A percentile compares a stretch with the other conserved stretches of the same genome.
These are phyloP conservation scores for Macroglossus sobrinus DNA, from an alignment of 2,113 vertebrate species.

Conservation along the genomic window DNA sequence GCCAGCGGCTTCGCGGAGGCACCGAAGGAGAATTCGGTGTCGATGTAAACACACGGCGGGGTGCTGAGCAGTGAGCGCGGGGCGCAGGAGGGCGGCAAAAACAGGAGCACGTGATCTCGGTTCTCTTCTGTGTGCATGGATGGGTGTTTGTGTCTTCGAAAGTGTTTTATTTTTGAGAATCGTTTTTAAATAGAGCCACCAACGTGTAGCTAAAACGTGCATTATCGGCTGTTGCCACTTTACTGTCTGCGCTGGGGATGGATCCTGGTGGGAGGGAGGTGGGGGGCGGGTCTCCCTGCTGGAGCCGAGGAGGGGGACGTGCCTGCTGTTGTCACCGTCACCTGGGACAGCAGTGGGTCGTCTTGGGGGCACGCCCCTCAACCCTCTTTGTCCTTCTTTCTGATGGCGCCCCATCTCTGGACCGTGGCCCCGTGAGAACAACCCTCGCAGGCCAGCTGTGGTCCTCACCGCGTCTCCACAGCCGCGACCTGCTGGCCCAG, in stretches of 20 bases:
- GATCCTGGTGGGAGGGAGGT: not conserved
- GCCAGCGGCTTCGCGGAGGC: not conserved
- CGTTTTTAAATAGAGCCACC: rapidly evolving
- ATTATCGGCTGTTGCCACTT: rapidly evolving
- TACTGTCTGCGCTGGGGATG: rapidly evolving
- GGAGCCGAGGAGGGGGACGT: rapidly evolving
- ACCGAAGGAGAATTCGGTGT: rapidly evolving
- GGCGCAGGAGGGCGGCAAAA: rapidly evolving
- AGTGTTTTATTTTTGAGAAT: not conserved
- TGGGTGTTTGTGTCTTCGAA: not conserved
- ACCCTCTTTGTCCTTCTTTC: not conserved
- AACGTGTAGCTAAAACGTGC: rapidly evolving
- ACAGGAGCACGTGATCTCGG: rapidly evolving
- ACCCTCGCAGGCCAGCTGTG: not conserved
- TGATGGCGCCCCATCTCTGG: not conserved
- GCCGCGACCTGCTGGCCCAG: not conserved
- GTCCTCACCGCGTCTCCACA: no score
- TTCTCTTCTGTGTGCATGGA: not conserved
- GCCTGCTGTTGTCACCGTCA: not conserved
- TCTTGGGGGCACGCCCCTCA: not conserved
- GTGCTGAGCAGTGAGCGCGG: no score
- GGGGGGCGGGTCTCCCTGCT: not conserved
- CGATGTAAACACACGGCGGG: not conserved
- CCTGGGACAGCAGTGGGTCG: rapidly evolving
- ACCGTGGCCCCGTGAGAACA: no score